Conservation (phyloP, 2,888 invertebrate genomes). For the Pollenia griseotomentosa region DNA sequence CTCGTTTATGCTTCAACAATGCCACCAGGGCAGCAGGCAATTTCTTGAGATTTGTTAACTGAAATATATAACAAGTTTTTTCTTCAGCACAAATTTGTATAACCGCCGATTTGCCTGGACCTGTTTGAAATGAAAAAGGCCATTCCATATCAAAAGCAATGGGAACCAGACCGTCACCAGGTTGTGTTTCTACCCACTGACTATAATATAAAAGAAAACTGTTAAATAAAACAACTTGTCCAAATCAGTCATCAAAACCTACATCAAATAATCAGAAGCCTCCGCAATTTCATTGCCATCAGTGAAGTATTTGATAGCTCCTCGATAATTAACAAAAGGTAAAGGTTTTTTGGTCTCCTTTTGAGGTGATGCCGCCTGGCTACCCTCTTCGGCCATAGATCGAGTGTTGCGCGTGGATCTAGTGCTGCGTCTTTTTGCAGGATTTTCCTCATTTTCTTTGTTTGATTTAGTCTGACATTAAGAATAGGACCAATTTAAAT, state of each 20-base stretch:
- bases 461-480: slow-evolving; percentile 34
- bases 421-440: slow-evolving; percentile 80
- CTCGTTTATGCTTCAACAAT: slow-evolving; percentile 86
- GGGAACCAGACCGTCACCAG: slow-evolving; percentile 82
- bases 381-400: slow-evolving; percentile 77
- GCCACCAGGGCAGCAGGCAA: slow-evolving; percentile 86
- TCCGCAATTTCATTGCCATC: slow-evolving; percentile 84
- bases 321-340: slow-evolving; percentile 80
- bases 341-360: slow-evolving; percentile 75
- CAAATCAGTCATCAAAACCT: slow-evolving; percentile 72
- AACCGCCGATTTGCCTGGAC: slow-evolving; percentile 86
- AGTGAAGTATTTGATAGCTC: slow-evolving; percentile 82
- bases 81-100: slow-evolving; percentile 87
- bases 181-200: slow-evolving; percentile 81
- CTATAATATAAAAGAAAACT: slow-evolving; percentile 72
- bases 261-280: slow-evolving; percentile 85
- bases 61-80: slow-evolving; percentile 86
- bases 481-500: background rate
- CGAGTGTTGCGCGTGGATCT: slow-evolving; percentile 78
- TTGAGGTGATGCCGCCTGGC: slow-evolving; percentile 74
- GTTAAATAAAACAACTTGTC: slow-evolving; percentile 23
- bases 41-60: slow-evolving; percentile 85
- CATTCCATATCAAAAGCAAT: slow-evolving; percentile 89
- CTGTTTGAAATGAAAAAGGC: slow-evolving; percentile 87
- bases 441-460: slow-evolving; percentile 77